Base-by-base conservation (phyloP, 2,797 vertebrate genomes). In the Delichon dasypus region DNA sequence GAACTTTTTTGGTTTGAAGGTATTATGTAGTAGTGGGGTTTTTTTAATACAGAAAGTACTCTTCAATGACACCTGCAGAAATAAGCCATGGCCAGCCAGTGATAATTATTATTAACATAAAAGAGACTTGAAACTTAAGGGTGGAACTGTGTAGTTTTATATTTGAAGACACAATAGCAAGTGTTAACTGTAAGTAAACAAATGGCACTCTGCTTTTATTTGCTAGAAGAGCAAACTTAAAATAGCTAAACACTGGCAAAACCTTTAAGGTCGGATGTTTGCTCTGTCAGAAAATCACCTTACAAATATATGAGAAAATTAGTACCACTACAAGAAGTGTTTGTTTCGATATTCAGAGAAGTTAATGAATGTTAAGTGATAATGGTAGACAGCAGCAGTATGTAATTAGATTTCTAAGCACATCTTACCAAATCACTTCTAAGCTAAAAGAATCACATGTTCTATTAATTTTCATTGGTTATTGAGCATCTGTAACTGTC, bases 381-480 rank as follows among this genome's bases (percentile, higher is more conserved):
- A 96, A 94, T 44, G 67, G 42, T 89, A 97, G 78, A 94, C 75
- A 94, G 81, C 66, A 93, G 86, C 86, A 95, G 65, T 85, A 90
- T 73, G 92, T 95, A 97, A 97, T 94, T 94, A 93, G 47, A 96
- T 85, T 97, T 95, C 91, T 90, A 87, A 96, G 95, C 85, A 65
- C 77, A 68, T 70, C 91, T 95, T 81, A 96, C 62, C 82, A 90
- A 96, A 96, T 94, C 80, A 89, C 62, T 94, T 77, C n/a, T 76
- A 92, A 85, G 61, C 62, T 92, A 93, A 93, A 94, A 92, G 86
- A 95, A 85, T 87, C 78, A 85, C 94, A 79, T 65, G 30, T 95
- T 92, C 91, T 89, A 96, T 96, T 97, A 94, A 96, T 95, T 97
- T 91, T 95, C 87, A 89, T 72, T 89, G 50, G 72, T 95, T 97